Evolutionary conservation across 2,113 vertebrate species (phyloP), one percentile per base, ranked within the genome.

Genomic region (Otolemur garnettii): DNA sequence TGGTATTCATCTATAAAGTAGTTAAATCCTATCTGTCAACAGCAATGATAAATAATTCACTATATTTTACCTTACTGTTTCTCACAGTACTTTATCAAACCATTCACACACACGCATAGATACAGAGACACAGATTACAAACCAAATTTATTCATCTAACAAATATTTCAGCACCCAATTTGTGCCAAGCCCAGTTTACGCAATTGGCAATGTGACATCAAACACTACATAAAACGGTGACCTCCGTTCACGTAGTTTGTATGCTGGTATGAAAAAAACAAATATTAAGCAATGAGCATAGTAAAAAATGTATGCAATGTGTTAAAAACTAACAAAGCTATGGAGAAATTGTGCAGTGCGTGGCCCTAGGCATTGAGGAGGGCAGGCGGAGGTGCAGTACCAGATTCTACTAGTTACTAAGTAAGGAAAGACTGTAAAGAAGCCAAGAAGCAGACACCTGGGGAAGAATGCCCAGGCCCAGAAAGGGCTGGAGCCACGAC

Each of bases 21-120:
- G 68, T 45, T 60, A 95, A 95, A 83, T 80, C 38, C 18, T 87
- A 86, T 24, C 91, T 91, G 77, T 87, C 57, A 77, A 69, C 4
- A 95, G 21, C 19, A 96, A 60, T 79, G 92, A 86, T 95, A 92
- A 80, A 4, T 45, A 92, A 97, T 64, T 87, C 64, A 86, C 2
- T 75, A 15, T 19, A 87, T 66, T 69, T 96, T 57, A 90, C 53
- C 10, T 22, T 74, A 66, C 38, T 87, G 11, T 59, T 87, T 80
- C 53, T 87, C 74, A 53, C 64, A 69, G 64, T 82, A 75, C 10
- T 94, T 90, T 94, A 83, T 62, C 69, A 87, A 84, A 71, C 35
- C 55, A 62, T 72, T 77, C 26, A 33, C 53, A 79, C 30, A 72
- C 10, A 33, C 13, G 28, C 3, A 90, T 9, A 83, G 21, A 64